Evolutionary conservation across 2,888 invertebrate species (phyloP), one percentile per base, ranked within the genome.

Genomic region (Linyphia triangularis): DNA sequence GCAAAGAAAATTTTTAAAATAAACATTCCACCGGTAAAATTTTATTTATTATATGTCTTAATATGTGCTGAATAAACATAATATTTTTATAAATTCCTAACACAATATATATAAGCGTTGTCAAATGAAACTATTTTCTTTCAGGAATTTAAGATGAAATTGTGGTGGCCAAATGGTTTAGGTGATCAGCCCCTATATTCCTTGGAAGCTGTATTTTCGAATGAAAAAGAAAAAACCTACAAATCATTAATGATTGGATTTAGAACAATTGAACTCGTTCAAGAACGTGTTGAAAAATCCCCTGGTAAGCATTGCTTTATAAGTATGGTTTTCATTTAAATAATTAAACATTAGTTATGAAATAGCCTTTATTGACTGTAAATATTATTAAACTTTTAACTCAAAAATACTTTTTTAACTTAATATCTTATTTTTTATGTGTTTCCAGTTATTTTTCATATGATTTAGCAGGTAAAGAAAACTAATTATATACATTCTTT

Each of bases 91-190:
- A 40, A 40, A 40, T 40, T 40, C 13, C 7, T 40, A 10, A 40
- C 13, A 10, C 40, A 40, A 40, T 40, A 40, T 10, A 0, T 13
- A 40, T 7, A 40, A 40, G 7, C 7, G 9, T 13, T 40, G 0
- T 28, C n/a, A 65, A 65, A 69, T n/a, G 3, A 1, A n/a, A n/a
- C 67, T 63, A 67, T 19, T 59, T 33, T 7, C 59, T 40, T 67
- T 19, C n/a, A 89, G 84, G 65, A 82, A 26, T 78, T 82, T n/a
- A 30, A 75, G 1, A 30, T 88, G 9, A 51, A 85, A 72, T 13
- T 84, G 2, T 99, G 99, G 99, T 99, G 98, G 98, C 99, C 99
- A 0, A 98, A 97, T 93, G 98, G 98, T 26, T 96, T 95, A 91
- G 98, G 98, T 0, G 92, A 94, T 0, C 98, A 96, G 92, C 94